Base-by-base conservation (phyloP, 2,888 invertebrate species). In the Dynastes maya region DNA sequence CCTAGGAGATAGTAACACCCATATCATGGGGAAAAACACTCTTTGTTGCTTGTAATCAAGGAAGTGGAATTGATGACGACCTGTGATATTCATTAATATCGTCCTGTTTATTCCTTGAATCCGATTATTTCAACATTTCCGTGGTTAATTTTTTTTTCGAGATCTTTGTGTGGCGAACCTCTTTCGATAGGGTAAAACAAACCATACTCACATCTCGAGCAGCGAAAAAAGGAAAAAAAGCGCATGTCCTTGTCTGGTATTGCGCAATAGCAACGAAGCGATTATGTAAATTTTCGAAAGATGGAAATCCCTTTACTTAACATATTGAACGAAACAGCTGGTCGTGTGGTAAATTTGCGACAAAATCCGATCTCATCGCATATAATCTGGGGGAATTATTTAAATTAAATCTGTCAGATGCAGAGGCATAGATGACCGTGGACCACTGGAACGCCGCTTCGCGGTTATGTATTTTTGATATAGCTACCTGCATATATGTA, bases 301-400 rank as follows among this genome's bases (percentile, higher is more conserved):
- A 68, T 68, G 68, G 51, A 68, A 68, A 68, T 51, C 68, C 29
- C 29, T 51, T 51, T 51, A 68, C 68, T 68, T 68, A 72, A 72
- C 72, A 72, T 72, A 72, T 72, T 72, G 72, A 58, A 72, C 72
- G 58, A 72, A 72, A 72, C 58, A 72, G 55, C 58, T 72, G 55
- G 72, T 68, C 68, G 51, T 68, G 68, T 68, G 72, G 72, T 16
- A 58, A 72, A 72, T 72, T 72, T 72, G 72, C 72, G 58, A 72
- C 72, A 55, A 40, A 61, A 55, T 72, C 72, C 58, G 58, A 72
- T 58, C 58, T 37, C 22, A 37, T 72, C 72, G 58, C 37, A 58
- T 58, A 58, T 72, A 72, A 58, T 72, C 40, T 58, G 49, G 40
- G 22, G 55, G 58, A 72, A 58, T 72, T 72, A 72, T 72, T 72